phyloP scores from a whole-genome alignment of 2,888 invertebrate species.

The Melanostoma scalare region DNA sequence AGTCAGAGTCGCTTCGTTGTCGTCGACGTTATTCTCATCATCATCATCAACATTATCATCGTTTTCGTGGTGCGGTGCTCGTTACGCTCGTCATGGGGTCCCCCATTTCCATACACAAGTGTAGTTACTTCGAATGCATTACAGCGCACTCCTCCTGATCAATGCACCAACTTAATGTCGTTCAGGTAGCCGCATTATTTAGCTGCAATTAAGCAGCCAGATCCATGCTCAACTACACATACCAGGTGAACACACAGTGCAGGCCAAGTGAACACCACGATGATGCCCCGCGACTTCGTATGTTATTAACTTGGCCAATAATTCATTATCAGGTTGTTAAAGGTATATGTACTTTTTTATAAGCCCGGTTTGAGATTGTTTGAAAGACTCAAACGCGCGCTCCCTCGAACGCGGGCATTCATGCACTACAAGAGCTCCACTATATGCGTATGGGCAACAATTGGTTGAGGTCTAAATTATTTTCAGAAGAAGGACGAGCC shows the following conservation, averaged over 20 bases:
- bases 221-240: constrained; percentile 51
- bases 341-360: constrained; percentile 25
- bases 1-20: constrained; percentile 5
- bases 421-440: not conserved
- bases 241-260: constrained; percentile 16
- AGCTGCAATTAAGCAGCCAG: constrained; percentile 72
- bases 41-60: constrained; percentile 22
- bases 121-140: constrained; percentile 20
- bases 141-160: not conserved
- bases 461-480: constrained; percentile 72
- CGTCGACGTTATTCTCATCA: constrained; percentile 14
- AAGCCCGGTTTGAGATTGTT: constrained; percentile 22
- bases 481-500: constrained; percentile 22
- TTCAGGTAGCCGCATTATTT: constrained; percentile 73
- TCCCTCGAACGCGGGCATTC: not conserved
- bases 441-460: constrained; percentile 63
- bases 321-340: constrained; percentile 73
- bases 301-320: constrained; percentile 70
- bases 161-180: constrained; percentile 43
- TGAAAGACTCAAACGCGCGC: constrained; percentile 30
- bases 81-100: constrained; percentile 59
- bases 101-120: constrained; percentile 69
- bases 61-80: constrained; percentile 42
- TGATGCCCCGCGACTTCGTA: constrained; percentile 65
- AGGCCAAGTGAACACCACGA: constrained; percentile 43